Evolutionary conservation across 2,797 vertebrate genomes (phyloP), one percentile per base, ranked within the genome.

Genomic region (Enteromius paludinosus): DNA sequence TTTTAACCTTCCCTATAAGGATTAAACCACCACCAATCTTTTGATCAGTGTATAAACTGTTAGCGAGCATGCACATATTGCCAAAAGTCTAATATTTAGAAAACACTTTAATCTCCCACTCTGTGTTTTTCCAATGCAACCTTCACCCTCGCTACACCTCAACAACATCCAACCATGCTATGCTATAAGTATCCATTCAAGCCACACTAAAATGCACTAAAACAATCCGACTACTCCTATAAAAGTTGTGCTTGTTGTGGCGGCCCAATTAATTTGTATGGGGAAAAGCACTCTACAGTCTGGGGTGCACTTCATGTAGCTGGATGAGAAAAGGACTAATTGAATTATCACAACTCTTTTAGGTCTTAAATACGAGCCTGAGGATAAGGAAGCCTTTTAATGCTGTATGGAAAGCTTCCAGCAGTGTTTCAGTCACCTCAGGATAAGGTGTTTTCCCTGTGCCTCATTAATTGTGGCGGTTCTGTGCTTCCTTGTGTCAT

Each of bases 401-500:
- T 12, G 17, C 47, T 61, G 23, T 17, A n/a, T 80, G 70, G 47
- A 82, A 82, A 41, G 25, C 61, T 74, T 66, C 61, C 47, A 75
- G 47, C 23, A 65, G 23, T 43, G 73, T 81, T 84, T 66, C 68
- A 86, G 73, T 76, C 54, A 69, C 81, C 83, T 81, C 52, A 5
- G 84, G 68, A 64, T 79, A 73, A 86, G 84, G 84, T 85, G 82
- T 85, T 82, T 86, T 85, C 65, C 59, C 75, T 61, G 79, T 85
- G 89, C 88, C 86, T 81, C 54, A 64, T 83, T 83, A 79, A 81
- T 87, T 59, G 84, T 85, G 89, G 88, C 88, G 89, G 88, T 66
- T 45, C 5, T 38, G 84, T 64, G 81, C 43, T 83, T 87, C 69
- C 78, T 85, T 87, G 84, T 81, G 12, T 71, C 84, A 81, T 79